These are phyloP conservation scores for Drosophila eugracilis DNA, from an alignment of 1,140 invertebrate species.

Conservation along the genomic window DNA sequence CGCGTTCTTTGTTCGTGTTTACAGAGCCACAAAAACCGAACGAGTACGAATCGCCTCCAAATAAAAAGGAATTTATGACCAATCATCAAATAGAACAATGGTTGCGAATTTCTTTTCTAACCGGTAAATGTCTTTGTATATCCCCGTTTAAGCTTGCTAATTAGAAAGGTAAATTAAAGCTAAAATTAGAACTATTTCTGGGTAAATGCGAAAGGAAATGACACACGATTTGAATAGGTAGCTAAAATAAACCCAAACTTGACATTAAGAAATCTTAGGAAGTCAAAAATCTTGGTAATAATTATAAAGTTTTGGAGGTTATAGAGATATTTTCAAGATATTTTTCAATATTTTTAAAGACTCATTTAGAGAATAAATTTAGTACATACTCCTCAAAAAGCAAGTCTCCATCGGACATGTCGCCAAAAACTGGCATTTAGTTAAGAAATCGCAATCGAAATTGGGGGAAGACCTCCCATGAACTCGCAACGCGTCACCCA, in stretches of 20 bases:
- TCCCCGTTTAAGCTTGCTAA: constrained; percentile 33
- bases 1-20: constrained; percentile 36
- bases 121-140: constrained; percentile 15
- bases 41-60: background rate
- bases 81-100: constrained; percentile 56
- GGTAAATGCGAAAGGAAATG: background rate
- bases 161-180: constrained; percentile 14
- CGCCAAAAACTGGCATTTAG: background rate
- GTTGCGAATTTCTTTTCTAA: constrained; percentile 12
- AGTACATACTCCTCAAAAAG: background rate
- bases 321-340: too few species aligned
- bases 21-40: constrained; percentile 31
- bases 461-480: constrained; percentile 65
- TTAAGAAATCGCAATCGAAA: constrained; percentile 19
- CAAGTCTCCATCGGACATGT: constrained; percentile 25
- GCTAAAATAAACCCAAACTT: constrained; percentile 14
- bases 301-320: too few species aligned
- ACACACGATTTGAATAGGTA: background rate
- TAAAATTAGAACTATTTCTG: constrained; percentile 4
- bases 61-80: constrained; percentile 40
- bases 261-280: background rate
- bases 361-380: too few species aligned
- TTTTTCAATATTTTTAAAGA: too few species aligned
- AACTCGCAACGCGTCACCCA: constrained; percentile 65
- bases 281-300: too few species aligned